phyloP scores from a whole-genome alignment of 2,888 invertebrate species.

The Agrenia bidenticulata region DNA sequence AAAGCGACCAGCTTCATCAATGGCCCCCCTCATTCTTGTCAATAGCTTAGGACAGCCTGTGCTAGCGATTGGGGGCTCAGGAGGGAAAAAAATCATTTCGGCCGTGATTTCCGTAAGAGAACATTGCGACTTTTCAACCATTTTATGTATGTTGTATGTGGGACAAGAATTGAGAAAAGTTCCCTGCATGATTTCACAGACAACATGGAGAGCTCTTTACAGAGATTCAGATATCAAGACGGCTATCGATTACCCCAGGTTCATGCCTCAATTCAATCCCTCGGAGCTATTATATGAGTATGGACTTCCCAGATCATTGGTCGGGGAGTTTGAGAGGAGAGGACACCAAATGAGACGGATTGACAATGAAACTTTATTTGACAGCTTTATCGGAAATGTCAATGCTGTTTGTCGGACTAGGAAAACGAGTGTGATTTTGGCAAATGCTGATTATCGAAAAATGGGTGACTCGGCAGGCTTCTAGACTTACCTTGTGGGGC shows the following conservation, averaged over 20 bases:
- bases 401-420: conserved; percentile 49
- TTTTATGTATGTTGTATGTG: no score
- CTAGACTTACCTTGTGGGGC: conserved; percentile 23
- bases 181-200: conserved; percentile 27
- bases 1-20: conserved; percentile 62
- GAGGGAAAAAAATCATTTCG: conserved; percentile 61
- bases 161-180: background rate
- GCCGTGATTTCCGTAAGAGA: conserved; percentile 54
- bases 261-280: conserved; percentile 30
- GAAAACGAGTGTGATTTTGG: conserved; percentile 36
- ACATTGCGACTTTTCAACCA: no score
- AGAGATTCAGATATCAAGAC: conserved; percentile 50
- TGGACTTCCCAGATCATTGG: conserved; percentile 45
- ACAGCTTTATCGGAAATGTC: conserved; percentile 44
- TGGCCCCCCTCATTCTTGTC: conserved; percentile 61
- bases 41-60: conserved; percentile 56
- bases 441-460: conserved; percentile 52
- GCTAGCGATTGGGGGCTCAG: conserved; percentile 60
- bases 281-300: conserved; percentile 47
- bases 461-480: conserved; percentile 48
- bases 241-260: conserved; percentile 50
- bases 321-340: conserved; percentile 45
- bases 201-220: conserved; percentile 52
- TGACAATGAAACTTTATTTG: conserved; percentile 23
- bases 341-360: conserved; percentile 44